Conservation (phyloP, 2,888 invertebrate species). For the Nemotelus pantherinus region DNA sequence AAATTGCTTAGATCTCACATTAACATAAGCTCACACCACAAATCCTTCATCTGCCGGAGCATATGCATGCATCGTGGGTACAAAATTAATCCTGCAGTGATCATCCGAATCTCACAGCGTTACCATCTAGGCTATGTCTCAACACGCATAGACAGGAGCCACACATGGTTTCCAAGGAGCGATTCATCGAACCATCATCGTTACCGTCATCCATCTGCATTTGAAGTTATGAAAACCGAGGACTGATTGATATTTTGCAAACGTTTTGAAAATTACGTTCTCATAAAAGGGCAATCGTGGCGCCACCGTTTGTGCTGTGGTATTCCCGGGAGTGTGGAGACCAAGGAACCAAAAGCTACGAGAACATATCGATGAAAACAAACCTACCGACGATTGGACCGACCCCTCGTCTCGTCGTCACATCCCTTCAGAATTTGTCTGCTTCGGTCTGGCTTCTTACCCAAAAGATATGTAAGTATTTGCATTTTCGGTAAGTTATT, state of each 20-base stretch:
- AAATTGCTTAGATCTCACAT: conserved; percentile 18
- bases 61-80: conserved; percentile 26
- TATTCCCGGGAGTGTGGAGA: conserved; percentile 1
- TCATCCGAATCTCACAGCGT: conserved; percentile 22
- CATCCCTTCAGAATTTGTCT: conserved; percentile 6
- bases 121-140: background rate
- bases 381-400: background rate
- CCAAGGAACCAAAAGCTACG: background rate
- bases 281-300: conserved; percentile 34
- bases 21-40: conserved; percentile 2
- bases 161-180: background rate
- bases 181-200: conserved; percentile 5
- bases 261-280: conserved; percentile 40
- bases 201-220: conserved; percentile 35
- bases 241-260: conserved; percentile 44
- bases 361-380: background rate
- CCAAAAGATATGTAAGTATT: conserved; percentile 33
- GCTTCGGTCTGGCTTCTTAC: background rate
- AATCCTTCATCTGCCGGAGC: conserved; percentile 2
- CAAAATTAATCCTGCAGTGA: conserved; percentile 36
- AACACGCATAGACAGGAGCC: background rate
- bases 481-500: conserved; percentile 45
- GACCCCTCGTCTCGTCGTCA: background rate
- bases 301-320: conserved; percentile 19
- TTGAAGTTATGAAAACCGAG: conserved; percentile 41